phyloP scores from a whole-genome alignment of 2,888 invertebrate species.

The Chrysolina americana region DNA sequence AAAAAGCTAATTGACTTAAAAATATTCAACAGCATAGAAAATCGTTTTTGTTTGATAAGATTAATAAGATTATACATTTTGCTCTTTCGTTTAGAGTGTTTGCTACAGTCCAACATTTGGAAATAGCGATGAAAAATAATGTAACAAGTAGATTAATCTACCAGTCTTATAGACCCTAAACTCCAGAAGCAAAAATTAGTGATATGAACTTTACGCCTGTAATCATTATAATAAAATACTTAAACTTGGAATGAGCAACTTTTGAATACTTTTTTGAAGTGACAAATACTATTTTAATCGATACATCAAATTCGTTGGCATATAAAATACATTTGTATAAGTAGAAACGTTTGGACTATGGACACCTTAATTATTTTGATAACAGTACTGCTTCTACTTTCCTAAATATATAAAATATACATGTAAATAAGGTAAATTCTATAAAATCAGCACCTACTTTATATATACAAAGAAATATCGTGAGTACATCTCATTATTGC shows the following conservation, averaged over 20 bases:
- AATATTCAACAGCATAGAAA: background rate
- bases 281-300: slow-evolving; percentile 34
- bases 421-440: slow-evolving; percentile 46
- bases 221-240: background rate
- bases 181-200: background rate
- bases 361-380: slow-evolving; percentile 3
- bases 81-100: background rate
- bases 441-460: slow-evolving; percentile 45
- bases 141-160: no score
- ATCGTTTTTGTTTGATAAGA: background rate
- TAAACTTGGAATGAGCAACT: slow-evolving; percentile 37
- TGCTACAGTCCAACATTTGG: background rate
- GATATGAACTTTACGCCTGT: slow-evolving; percentile 1
- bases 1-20: background rate
- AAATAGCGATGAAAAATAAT: no score
- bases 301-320: slow-evolving; percentile 31
- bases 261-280: slow-evolving; percentile 27
- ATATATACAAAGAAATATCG: slow-evolving; percentile 42
- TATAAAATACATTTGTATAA: slow-evolving; percentile 21
- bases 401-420: slow-evolving; percentile 43
- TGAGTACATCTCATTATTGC: slow-evolving; percentile 48
- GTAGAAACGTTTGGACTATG: slow-evolving; percentile 22
- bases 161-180: background rate
- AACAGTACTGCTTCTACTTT: slow-evolving; percentile 19
- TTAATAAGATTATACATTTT: background rate